Percentiles rank a stretch among this genome's conserved stretches.
Conservation (phyloP, 2,113 vertebrate genomes). For the Notechis scutatus region DNA sequence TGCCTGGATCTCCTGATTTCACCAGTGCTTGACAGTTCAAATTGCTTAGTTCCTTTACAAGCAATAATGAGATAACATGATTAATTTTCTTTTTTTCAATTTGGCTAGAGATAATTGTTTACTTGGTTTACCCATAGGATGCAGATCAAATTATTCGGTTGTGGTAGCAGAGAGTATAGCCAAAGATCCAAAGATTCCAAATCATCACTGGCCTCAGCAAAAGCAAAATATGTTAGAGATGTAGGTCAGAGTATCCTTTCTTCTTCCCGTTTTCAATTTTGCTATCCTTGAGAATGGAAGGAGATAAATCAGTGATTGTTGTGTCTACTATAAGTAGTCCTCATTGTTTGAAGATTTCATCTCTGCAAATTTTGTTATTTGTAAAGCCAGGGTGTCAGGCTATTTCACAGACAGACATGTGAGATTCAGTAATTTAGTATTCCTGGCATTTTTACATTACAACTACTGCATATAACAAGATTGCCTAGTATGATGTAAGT, state of each 20-base stretch:
- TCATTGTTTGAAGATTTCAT: not conserved
- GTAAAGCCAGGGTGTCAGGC: not conserved
- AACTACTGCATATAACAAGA: not conserved
- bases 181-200: not conserved
- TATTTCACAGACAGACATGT: not conserved
- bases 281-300: not conserved
- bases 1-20: not conserved
- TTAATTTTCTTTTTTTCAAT: slow-evolving; percentile 42
- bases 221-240: slow-evolving; percentile 2
- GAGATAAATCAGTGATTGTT: not conserved
- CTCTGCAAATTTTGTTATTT: not conserved
- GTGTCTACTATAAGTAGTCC: not conserved
- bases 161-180: not conserved
- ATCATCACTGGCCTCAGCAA: not conserved
- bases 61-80: slow-evolving; percentile 35
- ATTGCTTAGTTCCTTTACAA: slow-evolving; percentile 49
- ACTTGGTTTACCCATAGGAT: not conserved
- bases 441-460: not conserved
- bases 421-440: not conserved
- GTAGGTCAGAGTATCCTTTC: not conserved
- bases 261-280: not conserved
- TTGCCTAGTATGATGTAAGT: not conserved
- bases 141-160: not conserved
- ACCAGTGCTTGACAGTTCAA: slow-evolving; percentile 23
- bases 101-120: slow-evolving; percentile 34